Evolutionary conservation across 2,888 invertebrate genomes (phyloP).

Genomic region (Sturmia bella): DNA sequence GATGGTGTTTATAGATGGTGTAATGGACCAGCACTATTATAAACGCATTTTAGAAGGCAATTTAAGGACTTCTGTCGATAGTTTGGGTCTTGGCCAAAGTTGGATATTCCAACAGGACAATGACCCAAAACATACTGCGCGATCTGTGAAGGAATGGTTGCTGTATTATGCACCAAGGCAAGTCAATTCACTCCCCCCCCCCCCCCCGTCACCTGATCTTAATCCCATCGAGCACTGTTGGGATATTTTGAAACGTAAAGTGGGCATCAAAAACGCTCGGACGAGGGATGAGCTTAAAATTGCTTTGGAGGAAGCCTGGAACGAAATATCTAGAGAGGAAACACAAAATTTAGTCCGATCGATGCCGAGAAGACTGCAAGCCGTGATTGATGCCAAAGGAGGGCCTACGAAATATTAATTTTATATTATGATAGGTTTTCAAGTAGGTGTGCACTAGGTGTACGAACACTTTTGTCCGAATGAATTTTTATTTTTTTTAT

Average conservation of each 20-base stretch:
- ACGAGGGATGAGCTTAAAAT: constrained; percentile 3
- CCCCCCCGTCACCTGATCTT: constrained; percentile 1
- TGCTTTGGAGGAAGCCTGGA: constrained; percentile 23
- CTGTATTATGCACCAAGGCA: constrained; percentile 39
- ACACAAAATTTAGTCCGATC: constrained; percentile 30
- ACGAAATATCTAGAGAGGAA: constrained; percentile 21
- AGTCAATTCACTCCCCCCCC: constrained; percentile 25
- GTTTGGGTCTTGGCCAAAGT: too few relatives aligned
- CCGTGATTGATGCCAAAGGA: constrained; percentile 24
- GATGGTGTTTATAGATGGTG: constrained; percentile 71
- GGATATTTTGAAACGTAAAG: constrained; percentile 46
- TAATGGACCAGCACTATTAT: constrained; percentile 70
- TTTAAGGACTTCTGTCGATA: too few relatives aligned
- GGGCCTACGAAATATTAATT: constrained; percentile 12
- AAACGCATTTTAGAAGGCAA: too few relatives aligned
- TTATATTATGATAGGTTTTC: background rate
- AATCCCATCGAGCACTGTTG: constrained; percentile 47
- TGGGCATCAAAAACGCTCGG: constrained; percentile 18
- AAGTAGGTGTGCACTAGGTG: too few relatives aligned
- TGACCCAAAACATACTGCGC: constrained; percentile 43
- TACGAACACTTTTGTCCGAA: too few relatives aligned
- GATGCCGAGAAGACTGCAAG: constrained; percentile 25
- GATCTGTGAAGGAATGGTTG: constrained; percentile 31
- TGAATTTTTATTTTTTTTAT: too few relatives aligned
- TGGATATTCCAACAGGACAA: constrained; percentile 60